These are phyloP conservation scores for Thaumetopoea pityocampa DNA, from an alignment of 1,140 invertebrate species.

Conservation along the genomic window DNA sequence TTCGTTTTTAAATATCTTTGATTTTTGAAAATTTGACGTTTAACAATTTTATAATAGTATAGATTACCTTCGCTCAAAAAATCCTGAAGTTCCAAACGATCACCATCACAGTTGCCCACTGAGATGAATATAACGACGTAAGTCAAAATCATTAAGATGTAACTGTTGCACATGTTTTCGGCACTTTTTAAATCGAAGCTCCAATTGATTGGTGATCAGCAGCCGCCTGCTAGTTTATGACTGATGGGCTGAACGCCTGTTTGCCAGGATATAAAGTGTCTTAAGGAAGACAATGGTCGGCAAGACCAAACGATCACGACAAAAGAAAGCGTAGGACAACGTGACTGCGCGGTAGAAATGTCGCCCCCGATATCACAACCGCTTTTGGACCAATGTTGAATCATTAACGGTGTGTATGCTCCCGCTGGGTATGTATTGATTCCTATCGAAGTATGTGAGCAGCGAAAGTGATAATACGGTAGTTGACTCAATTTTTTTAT, in stretches of 20 bases:
- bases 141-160: constrained; percentile 44
- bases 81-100: constrained; percentile 31
- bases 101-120: constrained; percentile 49
- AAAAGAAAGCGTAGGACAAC: constrained; percentile 69
- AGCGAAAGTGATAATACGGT: constrained; percentile 43
- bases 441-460: constrained; percentile 36
- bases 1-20: no score
- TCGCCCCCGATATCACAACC: constrained; percentile 48
- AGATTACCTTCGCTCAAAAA: constrained; percentile 45
- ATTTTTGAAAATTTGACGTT: no score
- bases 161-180: constrained; percentile 57
- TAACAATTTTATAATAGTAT: no score
- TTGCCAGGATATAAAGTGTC: constrained; percentile 70
- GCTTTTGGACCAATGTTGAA: constrained; percentile 58
- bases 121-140: constrained; percentile 54
- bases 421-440: constrained; percentile 47
- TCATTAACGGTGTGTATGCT: constrained; percentile 51
- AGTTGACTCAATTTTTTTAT: no score
- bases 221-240: constrained; percentile 43
- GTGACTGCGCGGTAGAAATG: constrained; percentile 62
- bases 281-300: constrained; percentile 57
- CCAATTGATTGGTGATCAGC: constrained; percentile 38
- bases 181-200: constrained; percentile 14
- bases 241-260: constrained; percentile 52
- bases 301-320: constrained; percentile 54